A percentile compares a stretch with the other conserved stretches of the same genome.
phyloP scores from a whole-genome alignment of 2,797 vertebrate genomes.

The Sebastes oblongus region DNA sequence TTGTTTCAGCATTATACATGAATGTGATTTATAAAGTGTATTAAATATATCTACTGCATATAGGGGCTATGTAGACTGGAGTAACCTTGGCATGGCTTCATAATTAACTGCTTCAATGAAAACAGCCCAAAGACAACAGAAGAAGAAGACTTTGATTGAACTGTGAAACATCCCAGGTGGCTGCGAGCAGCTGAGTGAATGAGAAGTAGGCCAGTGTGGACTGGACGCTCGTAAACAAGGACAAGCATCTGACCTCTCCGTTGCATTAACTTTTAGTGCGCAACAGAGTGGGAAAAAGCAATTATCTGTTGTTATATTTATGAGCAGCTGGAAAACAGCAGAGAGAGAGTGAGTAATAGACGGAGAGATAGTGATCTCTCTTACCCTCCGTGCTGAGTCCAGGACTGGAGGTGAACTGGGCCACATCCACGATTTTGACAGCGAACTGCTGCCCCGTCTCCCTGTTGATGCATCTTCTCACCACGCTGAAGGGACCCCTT shows the following conservation, averaged over 20 bases:
- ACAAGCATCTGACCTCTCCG: background rate
- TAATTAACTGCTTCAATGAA: slow-evolving; percentile 18
- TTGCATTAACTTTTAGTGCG: background rate
- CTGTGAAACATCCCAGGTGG: background rate
- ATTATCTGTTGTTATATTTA: background rate
- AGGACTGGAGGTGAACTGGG: slow-evolving; percentile 98
- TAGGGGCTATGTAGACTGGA: no score
- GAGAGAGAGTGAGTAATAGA: background rate
- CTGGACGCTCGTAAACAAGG: background rate
- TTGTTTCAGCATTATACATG: background rate
- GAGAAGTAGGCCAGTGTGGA: slow-evolving; percentile 4
- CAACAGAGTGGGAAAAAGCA: background rate
- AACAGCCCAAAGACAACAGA: slow-evolving; percentile 14
- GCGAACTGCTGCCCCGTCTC: slow-evolving; percentile 98
- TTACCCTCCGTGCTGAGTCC: slow-evolving; percentile 99
- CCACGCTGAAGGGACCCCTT: slow-evolving; percentile 98
- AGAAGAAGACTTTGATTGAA: background rate
- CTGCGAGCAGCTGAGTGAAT: background rate
- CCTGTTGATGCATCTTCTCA: slow-evolving; percentile 98
- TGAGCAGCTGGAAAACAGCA: background rate
- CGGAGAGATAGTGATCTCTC: slow-evolving; percentile 51
- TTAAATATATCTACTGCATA: no score
- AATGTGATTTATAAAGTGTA: background rate
- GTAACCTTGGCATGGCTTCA: background rate
- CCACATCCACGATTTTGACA: slow-evolving; percentile 99